These are phyloP conservation scores for Nothobranchius kuhntae DNA, from an alignment of 2,113 vertebrate species.

Conservation along the genomic window DNA sequence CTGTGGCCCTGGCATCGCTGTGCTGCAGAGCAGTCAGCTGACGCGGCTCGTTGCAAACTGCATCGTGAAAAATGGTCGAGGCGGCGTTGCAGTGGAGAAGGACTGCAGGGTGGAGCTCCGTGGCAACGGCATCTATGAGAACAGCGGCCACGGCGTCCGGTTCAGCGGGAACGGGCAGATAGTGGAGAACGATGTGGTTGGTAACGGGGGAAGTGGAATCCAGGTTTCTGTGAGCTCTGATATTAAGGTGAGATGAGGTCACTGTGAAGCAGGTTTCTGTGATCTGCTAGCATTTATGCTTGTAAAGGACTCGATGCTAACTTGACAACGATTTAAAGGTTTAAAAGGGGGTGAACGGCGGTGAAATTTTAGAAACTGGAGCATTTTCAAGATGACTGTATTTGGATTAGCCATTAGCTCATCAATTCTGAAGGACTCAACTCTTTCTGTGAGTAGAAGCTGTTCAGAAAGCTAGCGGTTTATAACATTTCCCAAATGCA, in stretches of 20 bases:
- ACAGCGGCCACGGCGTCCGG: slow-evolving; percentile 82
- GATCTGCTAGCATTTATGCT: no score
- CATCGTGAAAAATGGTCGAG: slow-evolving; percentile 82
- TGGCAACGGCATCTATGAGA: slow-evolving; percentile 89
- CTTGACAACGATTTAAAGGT: no score
- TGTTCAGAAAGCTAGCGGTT: no score
- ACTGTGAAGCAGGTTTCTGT: no score
- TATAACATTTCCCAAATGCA: no score
- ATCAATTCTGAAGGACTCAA: no score
- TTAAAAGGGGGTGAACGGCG: no score
- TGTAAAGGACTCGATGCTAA: no score
- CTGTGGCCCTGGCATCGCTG: slow-evolving; percentile 77
- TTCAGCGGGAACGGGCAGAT: slow-evolving; percentile 85
- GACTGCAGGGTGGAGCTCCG: slow-evolving; percentile 87
- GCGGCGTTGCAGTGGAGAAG: slow-evolving; percentile 83
- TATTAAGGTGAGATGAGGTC: slow-evolving; percentile 81
- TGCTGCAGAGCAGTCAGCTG: slow-evolving; percentile 87
- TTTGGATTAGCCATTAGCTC: no score
- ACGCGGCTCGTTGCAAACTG: slow-evolving; percentile 86
- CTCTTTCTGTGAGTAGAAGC: no score
- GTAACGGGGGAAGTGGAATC: slow-evolving; percentile 85
- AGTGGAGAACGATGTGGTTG: slow-evolving; percentile 88
- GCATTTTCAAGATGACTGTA: no score
- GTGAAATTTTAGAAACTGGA: no score
- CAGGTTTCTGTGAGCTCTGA: slow-evolving; percentile 82